phyloP scores from a whole-genome alignment of 2,888 invertebrate genomes.

The Anaspis maculata region DNA sequence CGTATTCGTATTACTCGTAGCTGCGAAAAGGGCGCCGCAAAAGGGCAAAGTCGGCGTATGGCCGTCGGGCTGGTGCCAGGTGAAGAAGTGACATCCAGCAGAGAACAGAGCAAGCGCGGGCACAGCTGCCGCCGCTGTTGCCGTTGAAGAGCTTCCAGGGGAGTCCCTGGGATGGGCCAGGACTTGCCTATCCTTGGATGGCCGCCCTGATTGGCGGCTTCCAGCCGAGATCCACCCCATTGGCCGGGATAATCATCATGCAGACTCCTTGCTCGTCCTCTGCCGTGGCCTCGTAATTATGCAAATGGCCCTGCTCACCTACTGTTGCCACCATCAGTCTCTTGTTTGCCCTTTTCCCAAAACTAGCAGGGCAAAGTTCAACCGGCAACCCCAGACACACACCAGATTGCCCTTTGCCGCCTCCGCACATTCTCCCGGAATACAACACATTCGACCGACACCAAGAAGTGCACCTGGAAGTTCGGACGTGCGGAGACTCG shows the following conservation, averaged over 20 bases:
- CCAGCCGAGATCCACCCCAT: conserved; percentile 15
- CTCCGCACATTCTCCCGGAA: too few species aligned
- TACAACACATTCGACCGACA: too few species aligned
- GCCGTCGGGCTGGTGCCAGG: conserved; percentile 28
- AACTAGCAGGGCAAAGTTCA: conserved; percentile 35
- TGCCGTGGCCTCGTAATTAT: conserved; percentile 33
- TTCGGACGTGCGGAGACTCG: too few species aligned
- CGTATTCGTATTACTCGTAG: too few species aligned
- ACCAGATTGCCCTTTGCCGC: conserved; percentile 11
- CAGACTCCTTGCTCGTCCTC: conserved; percentile 28
- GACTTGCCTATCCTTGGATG: conserved; percentile 10
- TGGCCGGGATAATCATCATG: conserved; percentile 16
- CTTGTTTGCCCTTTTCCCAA: conserved; percentile 37
- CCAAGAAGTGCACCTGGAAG: too few species aligned
- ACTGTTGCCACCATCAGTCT: conserved; percentile 31
- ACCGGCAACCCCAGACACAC: conserved; percentile 7
- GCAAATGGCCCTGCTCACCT: conserved; percentile 38
- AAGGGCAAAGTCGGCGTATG: too few species aligned
- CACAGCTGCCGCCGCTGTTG: conserved; percentile 20
- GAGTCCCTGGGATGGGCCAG: conserved; percentile 18
- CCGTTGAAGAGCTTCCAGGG: conserved; percentile 21
- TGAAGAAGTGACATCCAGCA: conserved; percentile 35
- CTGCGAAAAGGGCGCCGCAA: too few species aligned
- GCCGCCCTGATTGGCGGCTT: conserved; percentile 21
- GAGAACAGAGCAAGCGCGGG: conserved; percentile 26